Evolutionary conservation across 1,140 invertebrate species (phyloP).

Genomic region (Penaeus indicus): DNA sequence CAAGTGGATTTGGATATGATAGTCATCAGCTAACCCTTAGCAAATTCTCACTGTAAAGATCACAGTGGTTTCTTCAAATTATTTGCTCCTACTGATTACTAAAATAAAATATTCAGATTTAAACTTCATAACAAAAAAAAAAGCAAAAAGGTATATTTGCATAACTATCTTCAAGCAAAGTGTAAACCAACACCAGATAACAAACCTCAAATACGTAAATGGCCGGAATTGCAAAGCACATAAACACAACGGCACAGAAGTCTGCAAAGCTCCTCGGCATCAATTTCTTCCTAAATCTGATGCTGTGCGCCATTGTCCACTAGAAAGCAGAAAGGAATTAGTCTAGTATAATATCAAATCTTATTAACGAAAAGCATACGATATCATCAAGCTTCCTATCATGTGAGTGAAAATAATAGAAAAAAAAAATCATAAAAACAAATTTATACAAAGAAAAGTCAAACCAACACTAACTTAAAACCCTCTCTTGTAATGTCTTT

Average conservation of each 20-base stretch:
- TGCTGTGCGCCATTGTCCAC: neutral
- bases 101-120: neutral
- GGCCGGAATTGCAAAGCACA: conserved; percentile 74
- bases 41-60: no score
- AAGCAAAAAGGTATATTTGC: neutral
- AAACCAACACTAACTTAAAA: no score
- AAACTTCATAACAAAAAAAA: neutral
- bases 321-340: neutral
- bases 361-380: no score
- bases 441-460: no score
- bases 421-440: no score
- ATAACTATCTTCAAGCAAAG: neutral
- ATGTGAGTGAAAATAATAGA: no score
- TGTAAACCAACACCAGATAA: conserved; percentile 4
- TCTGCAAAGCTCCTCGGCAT: conserved; percentile 53
- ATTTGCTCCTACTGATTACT: no score
- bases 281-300: conserved; percentile 39
- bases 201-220: conserved; percentile 76
- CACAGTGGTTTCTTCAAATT: no score
- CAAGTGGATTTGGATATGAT: no score
- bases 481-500: no score
- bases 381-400: no score
- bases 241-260: conserved; percentile 73
- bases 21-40: no score
- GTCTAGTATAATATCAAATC: neutral